Percentiles rank a stretch among this genome's conserved stretches.
Evolutionary conservation across 1,140 invertebrate genomes (phyloP).

Genomic region (Habropoda laboriosa): DNA sequence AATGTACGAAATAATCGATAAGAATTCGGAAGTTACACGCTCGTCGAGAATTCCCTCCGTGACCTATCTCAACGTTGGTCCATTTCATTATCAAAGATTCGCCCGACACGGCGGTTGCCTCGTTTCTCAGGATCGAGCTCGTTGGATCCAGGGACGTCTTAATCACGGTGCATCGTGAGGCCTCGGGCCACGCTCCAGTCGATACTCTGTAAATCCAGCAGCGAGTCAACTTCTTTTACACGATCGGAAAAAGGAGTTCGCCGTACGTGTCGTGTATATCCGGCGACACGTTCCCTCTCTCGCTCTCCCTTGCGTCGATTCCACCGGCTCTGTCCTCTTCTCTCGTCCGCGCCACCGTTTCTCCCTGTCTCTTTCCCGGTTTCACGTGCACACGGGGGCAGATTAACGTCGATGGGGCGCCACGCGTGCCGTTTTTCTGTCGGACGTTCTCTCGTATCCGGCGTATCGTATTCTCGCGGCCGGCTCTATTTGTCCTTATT

Average conservation of each 20-base stretch:
- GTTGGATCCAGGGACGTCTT: constrained; percentile 49
- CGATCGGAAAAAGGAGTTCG: constrained; percentile 56
- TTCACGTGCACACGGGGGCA: constrained; percentile 37
- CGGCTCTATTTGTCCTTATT: constrained; percentile 61
- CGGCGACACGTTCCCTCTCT: constrained; percentile 33
- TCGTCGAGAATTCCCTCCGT: not conserved
- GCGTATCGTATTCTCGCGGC: constrained; percentile 43
- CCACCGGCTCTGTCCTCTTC: not conserved
- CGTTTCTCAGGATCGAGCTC: constrained; percentile 23
- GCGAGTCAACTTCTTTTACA: constrained; percentile 54
- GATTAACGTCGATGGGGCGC: constrained; percentile 51
- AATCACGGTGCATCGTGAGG: constrained; percentile 41
- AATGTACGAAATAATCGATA: too few species aligned
- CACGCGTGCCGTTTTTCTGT: constrained; percentile 56
- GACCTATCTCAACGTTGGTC: too few species aligned
- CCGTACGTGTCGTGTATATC: constrained; percentile 59
- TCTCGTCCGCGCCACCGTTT: not conserved
- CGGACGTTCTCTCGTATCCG: constrained; percentile 16
- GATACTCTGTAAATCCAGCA: constrained; percentile 58
- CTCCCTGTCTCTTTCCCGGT: constrained; percentile 15
- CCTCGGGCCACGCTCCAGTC: constrained; percentile 24
- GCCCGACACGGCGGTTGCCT: not conserved
- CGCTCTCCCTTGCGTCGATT: not conserved
- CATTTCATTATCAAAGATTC: constrained; percentile 9
- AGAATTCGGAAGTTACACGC: too few species aligned